Percentiles rank a stretch among this genome's conserved stretches.
These are phyloP conservation scores for Sebastiscus albofasciatus DNA, from an alignment of 2,797 vertebrate species.

Conservation along the genomic window DNA sequence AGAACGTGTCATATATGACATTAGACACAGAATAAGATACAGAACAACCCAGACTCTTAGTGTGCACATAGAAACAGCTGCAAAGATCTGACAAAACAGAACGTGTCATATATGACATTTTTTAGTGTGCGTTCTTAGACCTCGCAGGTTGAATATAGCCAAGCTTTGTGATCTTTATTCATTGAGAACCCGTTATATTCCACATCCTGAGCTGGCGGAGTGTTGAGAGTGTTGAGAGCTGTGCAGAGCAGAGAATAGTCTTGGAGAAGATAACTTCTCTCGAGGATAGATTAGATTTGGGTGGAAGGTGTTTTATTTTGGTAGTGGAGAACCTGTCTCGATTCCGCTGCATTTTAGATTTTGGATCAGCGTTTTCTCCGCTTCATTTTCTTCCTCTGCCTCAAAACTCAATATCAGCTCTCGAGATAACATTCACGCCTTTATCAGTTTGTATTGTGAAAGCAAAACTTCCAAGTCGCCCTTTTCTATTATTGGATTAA, in stretches of 20 bases:
- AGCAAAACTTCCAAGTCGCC: slow-evolving; percentile 33
- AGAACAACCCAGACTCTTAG: neutral
- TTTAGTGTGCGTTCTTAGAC: neutral
- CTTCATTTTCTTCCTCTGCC: slow-evolving; percentile 19
- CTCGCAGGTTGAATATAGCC: neutral
- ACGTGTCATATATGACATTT: neutral
- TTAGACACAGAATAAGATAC: neutral
- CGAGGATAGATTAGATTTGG: slow-evolving; percentile 33
- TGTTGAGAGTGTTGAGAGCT: neutral
- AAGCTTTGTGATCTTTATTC: slow-evolving; percentile 4
- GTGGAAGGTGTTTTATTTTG: slow-evolving; percentile 32
- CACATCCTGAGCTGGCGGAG: neutral
- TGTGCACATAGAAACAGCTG: neutral
- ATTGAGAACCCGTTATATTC: neutral
- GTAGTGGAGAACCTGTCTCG: neutral
- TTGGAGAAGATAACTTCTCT: slow-evolving; percentile 13
- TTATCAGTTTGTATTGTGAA: slow-evolving; percentile 17
- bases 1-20: neutral
- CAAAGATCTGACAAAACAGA: neutral
- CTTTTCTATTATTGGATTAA: slow-evolving; percentile 54
- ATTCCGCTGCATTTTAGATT: slow-evolving; percentile 23
- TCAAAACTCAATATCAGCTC: slow-evolving; percentile 35
- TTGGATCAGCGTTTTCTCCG: neutral
- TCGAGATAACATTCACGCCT: slow-evolving; percentile 19
- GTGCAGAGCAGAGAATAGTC: slow-evolving; percentile 1